A percentile compares a stretch with the other conserved stretches of the same genome.
Evolutionary conservation across 2,888 invertebrate species (phyloP).

Genomic region (Zeuzera pyrina): DNA sequence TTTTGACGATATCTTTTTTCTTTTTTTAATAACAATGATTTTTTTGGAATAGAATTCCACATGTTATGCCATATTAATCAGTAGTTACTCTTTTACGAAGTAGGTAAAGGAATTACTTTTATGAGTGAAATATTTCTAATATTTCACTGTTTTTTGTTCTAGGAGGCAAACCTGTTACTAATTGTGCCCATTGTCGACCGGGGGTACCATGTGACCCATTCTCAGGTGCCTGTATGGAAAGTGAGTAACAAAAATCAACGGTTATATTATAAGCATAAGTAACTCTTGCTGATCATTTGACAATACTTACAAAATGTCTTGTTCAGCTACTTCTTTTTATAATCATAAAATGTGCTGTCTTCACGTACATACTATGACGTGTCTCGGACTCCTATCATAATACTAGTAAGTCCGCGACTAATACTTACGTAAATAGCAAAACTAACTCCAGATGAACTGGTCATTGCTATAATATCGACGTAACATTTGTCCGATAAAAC

Average conservation of each 20-base stretch:
- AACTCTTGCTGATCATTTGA: too few relatives aligned
- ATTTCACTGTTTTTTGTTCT: too few relatives aligned
- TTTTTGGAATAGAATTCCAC: too few relatives aligned
- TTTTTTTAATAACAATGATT: too few relatives aligned
- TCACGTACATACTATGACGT: conserved; percentile 25
- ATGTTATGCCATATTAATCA: too few relatives aligned
- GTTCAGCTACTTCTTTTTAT: too few relatives aligned
- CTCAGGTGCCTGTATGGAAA: conserved; percentile 88
- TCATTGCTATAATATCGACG: conserved; percentile 56
- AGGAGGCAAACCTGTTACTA: conserved; percentile 32
- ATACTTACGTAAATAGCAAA: conserved; percentile 60
- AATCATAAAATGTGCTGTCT: too few relatives aligned
- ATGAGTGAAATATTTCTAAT: too few relatives aligned
- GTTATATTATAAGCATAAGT: neutral
- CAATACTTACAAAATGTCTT: too few relatives aligned
- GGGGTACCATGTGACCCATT: conserved; percentile 84
- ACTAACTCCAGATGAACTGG: conserved; percentile 72
- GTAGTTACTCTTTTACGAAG: too few relatives aligned
- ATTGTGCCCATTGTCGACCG: conserved; percentile 84
- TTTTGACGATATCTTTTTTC: too few relatives aligned
- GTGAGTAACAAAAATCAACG: conserved; percentile 74
- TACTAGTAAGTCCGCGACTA: conserved; percentile 52
- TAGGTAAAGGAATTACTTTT: too few relatives aligned
- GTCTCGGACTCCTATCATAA: conserved; percentile 44
- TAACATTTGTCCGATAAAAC: conserved; percentile 73